A percentile compares a stretch with the other conserved stretches of the same genome.
phyloP scores from a whole-genome alignment of 2,888 invertebrate species.

The Drosophila pegasa region DNA sequence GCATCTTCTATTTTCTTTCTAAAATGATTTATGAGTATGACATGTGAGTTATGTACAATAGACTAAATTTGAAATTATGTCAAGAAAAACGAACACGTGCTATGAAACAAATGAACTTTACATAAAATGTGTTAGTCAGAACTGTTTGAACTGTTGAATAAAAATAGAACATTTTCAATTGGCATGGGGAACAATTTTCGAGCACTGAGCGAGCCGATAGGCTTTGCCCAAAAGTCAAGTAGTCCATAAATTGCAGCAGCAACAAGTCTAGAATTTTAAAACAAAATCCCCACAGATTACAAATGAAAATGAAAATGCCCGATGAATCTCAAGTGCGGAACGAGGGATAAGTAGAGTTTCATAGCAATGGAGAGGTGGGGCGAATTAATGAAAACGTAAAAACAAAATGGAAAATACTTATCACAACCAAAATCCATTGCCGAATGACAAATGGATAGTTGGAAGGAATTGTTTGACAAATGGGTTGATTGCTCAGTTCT shows the following conservation, averaged over 20 bases:
- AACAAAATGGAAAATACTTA: conserved; percentile 54
- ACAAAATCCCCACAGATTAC: conserved; percentile 53
- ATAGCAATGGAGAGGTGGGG: conserved; percentile 20
- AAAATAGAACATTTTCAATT: conserved; percentile 33
- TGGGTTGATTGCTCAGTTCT: conserved; percentile 46
- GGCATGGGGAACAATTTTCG: conserved; percentile 15
- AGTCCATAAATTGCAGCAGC: conserved; percentile 61
- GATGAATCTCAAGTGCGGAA: conserved; percentile 54
- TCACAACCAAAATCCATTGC: conserved; percentile 51
- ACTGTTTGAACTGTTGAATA: conserved; percentile 48
- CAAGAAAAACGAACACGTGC: conserved; percentile 47
- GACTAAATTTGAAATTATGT: conserved; percentile 32
- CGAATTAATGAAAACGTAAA: conserved; percentile 35
- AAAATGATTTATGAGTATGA: conserved; percentile 66
- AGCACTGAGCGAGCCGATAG: conserved; percentile 37
- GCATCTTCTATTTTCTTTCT: not conserved
- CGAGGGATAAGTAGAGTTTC: conserved; percentile 24
- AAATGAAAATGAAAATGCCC: conserved; percentile 56
- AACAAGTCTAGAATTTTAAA: conserved; percentile 70
- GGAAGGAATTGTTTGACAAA: conserved; percentile 44
- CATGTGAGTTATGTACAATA: not conserved
- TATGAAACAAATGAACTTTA: not conserved
- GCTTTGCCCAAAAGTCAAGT: conserved; percentile 57
- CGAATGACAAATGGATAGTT: conserved; percentile 35
- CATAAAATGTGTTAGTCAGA: conserved; percentile 25